Conservation (phyloP, 2,888 invertebrate genomes). For the Agrotis segetum region DNA sequence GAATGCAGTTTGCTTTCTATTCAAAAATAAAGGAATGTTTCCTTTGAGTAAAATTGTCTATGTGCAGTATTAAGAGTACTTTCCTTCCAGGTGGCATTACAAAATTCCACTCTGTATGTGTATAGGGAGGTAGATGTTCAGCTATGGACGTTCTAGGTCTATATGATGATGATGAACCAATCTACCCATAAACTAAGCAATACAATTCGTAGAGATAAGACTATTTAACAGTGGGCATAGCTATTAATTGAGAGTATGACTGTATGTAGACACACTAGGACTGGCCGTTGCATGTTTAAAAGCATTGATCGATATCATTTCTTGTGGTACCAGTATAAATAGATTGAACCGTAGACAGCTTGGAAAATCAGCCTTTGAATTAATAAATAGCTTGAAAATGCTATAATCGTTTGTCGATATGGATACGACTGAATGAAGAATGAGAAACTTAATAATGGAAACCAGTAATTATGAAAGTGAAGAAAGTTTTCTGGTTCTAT, state of each 20-base stretch:
- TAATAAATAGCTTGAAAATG: constrained; percentile 42
- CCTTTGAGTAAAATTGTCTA: no score
- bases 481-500: background rate
- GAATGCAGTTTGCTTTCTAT: no score
- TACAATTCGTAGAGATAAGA: constrained; percentile 39
- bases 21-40: no score
- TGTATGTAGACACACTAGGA: constrained; percentile 36
- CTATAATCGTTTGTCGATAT: constrained; percentile 40
- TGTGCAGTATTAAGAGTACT: no score
- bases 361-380: constrained; percentile 50
- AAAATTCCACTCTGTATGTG: no score
- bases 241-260: constrained; percentile 44
- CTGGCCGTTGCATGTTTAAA: constrained; percentile 42
- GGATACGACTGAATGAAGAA: constrained; percentile 37
- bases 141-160: no score
- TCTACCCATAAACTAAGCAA: constrained; percentile 22
- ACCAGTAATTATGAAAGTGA: background rate
- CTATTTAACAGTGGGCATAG: constrained; percentile 43
- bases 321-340: constrained; percentile 48
- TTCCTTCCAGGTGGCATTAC: no score
- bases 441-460: constrained; percentile 11
- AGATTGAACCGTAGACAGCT: constrained; percentile 46
- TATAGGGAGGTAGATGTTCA: no score
- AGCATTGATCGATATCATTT: constrained; percentile 49
- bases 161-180: constrained; percentile 16